These are phyloP conservation scores for Crotalus horridus DNA, from an alignment of 2,113 vertebrate species.

Conservation along the genomic window DNA sequence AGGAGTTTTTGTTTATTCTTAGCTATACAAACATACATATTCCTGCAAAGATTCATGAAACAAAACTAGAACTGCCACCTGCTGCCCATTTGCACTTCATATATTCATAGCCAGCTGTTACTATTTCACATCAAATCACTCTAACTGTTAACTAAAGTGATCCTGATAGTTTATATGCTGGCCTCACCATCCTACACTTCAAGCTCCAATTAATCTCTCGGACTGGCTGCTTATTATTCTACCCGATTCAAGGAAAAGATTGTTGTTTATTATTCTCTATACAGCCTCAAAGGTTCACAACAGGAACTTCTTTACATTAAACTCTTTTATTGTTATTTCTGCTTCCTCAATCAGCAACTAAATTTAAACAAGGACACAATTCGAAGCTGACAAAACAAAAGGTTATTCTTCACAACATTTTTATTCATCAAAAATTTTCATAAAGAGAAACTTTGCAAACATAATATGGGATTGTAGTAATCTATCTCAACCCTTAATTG, in stretches of 20 bases:
- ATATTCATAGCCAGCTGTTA: constrained; percentile 63
- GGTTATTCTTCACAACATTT: constrained; percentile 23
- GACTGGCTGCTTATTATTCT: neutral
- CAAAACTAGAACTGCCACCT: constrained; percentile 66
- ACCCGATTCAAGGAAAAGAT: constrained; percentile 49
- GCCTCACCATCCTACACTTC: constrained; percentile 42
- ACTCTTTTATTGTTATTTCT: constrained; percentile 46
- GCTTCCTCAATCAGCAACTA: constrained; percentile 52
- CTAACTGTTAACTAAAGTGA: constrained; percentile 47
- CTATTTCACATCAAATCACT: constrained; percentile 54
- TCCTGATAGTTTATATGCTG: constrained; percentile 53
- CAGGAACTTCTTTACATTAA: constrained; percentile 41
- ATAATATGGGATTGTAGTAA: neutral
- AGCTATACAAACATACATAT: constrained; percentile 55
- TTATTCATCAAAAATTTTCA: constrained; percentile 13
- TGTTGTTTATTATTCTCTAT: constrained; percentile 40
- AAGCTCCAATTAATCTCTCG: constrained; percentile 58
- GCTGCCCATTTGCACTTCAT: constrained; percentile 63
- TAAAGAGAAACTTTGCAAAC: constrained; percentile 15
- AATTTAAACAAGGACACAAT: constrained; percentile 26
- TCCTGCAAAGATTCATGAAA: constrained; percentile 66
- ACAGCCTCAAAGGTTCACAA: constrained; percentile 21
- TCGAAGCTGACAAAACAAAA: constrained; percentile 23
- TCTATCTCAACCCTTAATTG: neutral
- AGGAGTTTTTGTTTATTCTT: constrained; percentile 53